Evolutionary conservation across 1,140 invertebrate species (phyloP).

Genomic region (Lamellibrachia luymesi): DNA sequence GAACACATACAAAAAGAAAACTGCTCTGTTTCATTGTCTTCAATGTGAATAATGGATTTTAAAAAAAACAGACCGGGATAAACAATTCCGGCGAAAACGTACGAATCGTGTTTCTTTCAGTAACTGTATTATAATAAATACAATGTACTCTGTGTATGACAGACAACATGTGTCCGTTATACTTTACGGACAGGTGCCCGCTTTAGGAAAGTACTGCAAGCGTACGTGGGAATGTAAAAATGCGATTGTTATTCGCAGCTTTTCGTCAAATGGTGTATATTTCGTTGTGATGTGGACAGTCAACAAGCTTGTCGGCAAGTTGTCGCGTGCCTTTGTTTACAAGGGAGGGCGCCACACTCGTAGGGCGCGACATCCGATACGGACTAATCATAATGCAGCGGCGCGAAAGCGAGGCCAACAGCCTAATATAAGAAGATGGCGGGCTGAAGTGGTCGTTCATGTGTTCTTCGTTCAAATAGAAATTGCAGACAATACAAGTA

Average conservation of each 20-base stretch:
- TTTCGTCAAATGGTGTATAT: not conserved
- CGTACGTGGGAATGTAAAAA: not conserved
- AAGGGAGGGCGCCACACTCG: slow-evolving; percentile 2
- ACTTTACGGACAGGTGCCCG: not conserved
- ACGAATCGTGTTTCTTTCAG: no score
- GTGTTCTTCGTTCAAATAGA: slow-evolving; percentile 5
- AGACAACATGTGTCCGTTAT: no score
- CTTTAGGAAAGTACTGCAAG: not conserved
- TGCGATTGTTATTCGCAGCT: not conserved
- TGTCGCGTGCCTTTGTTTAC: not conserved
- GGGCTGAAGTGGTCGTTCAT: not conserved
- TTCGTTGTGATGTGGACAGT: not conserved
- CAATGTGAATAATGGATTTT: no score
- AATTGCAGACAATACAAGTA: not conserved
- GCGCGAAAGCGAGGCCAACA: slow-evolving; percentile 2
- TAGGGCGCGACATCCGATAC: not conserved
- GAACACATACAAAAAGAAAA: no score
- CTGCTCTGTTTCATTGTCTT: no score
- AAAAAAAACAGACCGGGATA: no score
- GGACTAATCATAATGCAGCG: slow-evolving; percentile 4
- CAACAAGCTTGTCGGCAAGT: not conserved
- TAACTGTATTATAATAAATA: no score
- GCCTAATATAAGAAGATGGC: slow-evolving; percentile 4
- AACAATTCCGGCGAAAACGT: no score
- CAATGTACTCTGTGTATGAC: not conserved